Evolutionary conservation across 1,140 invertebrate species (phyloP).

Genomic region (Drosophila neocordata): DNA sequence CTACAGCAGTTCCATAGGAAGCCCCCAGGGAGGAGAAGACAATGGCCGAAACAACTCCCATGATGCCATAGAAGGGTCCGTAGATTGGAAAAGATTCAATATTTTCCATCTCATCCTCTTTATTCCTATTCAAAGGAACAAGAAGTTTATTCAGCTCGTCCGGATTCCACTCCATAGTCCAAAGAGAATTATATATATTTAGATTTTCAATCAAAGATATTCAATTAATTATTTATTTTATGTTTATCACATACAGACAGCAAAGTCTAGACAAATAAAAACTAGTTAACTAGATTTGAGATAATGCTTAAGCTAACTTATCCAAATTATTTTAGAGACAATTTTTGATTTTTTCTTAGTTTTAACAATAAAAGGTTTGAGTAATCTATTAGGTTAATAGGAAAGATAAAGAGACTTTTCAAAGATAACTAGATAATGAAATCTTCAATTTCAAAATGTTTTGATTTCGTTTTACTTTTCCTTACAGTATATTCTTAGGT

Average conservation of each 20-base stretch:
- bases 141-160: neutral
- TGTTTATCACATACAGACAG: neutral
- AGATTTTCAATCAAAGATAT: neutral
- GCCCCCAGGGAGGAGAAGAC: slow-evolving; percentile 87
- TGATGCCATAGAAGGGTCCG: slow-evolving; percentile 94
- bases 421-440: no score
- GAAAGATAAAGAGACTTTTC: no score
- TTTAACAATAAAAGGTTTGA: no score
- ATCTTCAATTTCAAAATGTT: no score
- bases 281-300: slow-evolving; percentile 7
- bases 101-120: neutral
- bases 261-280: neutral
- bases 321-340: neutral
- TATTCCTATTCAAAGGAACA: neutral
- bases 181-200: neutral
- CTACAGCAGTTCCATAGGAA: slow-evolving; percentile 64
- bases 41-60: slow-evolving; percentile 98
- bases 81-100: slow-evolving; percentile 32
- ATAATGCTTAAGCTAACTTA: neutral
- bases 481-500: no score
- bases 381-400: no score
- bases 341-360: neutral
- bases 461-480: no score
- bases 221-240: slow-evolving; percentile 3
- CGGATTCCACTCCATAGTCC: neutral